Evolutionary conservation across 2,113 vertebrate species (phyloP).

Genomic region (Gallinago undulata): DNA sequence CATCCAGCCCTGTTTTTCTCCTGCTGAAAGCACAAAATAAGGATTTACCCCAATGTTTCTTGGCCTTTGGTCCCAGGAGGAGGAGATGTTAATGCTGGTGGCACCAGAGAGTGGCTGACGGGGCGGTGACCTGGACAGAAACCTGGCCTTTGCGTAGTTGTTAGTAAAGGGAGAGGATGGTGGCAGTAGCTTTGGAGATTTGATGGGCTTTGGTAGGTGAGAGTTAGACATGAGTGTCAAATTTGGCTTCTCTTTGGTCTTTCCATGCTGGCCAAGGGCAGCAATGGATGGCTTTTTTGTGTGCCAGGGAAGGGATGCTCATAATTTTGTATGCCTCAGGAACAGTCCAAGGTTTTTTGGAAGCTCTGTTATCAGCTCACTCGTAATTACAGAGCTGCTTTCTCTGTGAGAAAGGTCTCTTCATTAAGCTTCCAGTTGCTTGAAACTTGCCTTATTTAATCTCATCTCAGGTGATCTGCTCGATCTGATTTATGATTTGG

Average conservation of each 20-base stretch:
- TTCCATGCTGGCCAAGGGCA: fast-evolving
- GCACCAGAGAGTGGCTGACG: neutral
- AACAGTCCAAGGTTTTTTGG: neutral
- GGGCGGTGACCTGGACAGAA: neutral
- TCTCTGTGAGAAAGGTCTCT: neutral
- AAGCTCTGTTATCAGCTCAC: neutral
- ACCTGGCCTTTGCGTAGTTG: neutral
- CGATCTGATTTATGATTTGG: neutral
- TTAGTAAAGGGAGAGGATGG: neutral
- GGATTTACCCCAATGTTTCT: neutral
- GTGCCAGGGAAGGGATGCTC: neutral
- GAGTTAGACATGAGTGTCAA: neutral
- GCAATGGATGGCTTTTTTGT: neutral
- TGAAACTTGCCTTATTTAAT: neutral
- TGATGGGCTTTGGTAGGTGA: neutral
- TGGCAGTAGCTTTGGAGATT: neutral
- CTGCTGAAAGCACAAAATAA: neutral
- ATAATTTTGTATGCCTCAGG: neutral
- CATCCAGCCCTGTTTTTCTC: neutral
- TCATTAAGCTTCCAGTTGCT: neutral
- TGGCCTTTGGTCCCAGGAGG: neutral
- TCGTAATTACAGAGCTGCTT: neutral
- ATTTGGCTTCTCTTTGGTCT: neutral
- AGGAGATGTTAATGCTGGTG: neutral
- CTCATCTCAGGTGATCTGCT: neutral